Evolutionary conservation across 2,888 invertebrate species (phyloP).

Genomic region (Amorpha juglandis): DNA sequence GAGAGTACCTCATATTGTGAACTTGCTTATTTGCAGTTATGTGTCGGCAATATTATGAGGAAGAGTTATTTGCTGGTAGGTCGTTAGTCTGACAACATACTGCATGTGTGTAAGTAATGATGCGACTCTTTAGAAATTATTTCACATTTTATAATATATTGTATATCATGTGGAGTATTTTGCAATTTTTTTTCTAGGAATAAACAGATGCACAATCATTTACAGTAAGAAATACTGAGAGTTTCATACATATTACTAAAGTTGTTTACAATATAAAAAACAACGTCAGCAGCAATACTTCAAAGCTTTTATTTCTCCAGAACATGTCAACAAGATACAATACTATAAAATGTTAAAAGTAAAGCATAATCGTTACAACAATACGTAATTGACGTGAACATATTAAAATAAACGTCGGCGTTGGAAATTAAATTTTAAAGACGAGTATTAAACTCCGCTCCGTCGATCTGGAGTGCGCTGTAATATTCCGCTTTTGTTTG

Average conservation of each 20-base stretch:
- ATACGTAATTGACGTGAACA: constrained; percentile 34
- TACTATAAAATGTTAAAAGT: not conserved
- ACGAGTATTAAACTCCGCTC: constrained; percentile 56
- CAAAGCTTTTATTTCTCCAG: not conserved
- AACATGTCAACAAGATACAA: not conserved
- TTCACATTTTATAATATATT: constrained; percentile 37
- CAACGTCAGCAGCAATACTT: too few species aligned
- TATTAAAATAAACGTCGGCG: constrained; percentile 45
- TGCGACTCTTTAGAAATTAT: constrained; percentile 53
- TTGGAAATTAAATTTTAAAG: constrained; percentile 57
- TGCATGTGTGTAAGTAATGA: constrained; percentile 66
- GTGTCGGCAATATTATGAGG: constrained; percentile 49
- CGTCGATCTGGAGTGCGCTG: constrained; percentile 46
- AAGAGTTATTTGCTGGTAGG: constrained; percentile 69
- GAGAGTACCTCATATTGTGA: constrained; percentile 36
- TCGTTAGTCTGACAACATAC: constrained; percentile 70
- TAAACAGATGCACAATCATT: too few species aligned
- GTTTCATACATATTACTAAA: too few species aligned
- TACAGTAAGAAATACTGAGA: too few species aligned
- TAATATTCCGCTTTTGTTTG: constrained; percentile 71
- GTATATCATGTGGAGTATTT: too few species aligned
- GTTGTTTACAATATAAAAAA: too few species aligned
- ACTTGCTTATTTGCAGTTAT: constrained; percentile 32
- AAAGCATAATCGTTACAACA: constrained; percentile 1
- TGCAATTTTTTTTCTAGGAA: too few species aligned